These are phyloP conservation scores for Micronycteris hirsuta DNA, from an alignment of 2,113 vertebrate genomes.

Conservation along the genomic window DNA sequence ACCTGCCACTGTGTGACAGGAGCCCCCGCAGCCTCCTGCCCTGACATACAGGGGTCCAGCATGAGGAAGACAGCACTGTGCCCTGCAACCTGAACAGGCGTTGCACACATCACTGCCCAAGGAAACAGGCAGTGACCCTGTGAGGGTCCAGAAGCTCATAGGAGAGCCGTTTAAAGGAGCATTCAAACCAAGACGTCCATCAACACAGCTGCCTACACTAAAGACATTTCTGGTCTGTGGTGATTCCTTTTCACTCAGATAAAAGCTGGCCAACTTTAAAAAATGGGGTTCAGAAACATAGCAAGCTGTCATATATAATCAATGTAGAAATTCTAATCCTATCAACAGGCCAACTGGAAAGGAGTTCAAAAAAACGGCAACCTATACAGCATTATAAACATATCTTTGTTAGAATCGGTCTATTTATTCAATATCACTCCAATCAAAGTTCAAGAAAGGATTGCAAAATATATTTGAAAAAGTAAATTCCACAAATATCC, in stretches of 20 bases:
- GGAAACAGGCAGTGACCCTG: rapidly evolving
- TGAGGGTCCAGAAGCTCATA: rapidly evolving
- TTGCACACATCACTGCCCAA: no score
- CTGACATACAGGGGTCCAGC: background rate
- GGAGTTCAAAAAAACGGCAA: background rate
- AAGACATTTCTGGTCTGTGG: background rate
- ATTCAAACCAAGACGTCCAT: rapidly evolving
- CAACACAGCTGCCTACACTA: background rate
- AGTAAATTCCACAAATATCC: background rate
- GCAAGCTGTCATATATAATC: background rate
- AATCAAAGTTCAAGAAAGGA: background rate
- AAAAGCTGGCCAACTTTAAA: background rate
- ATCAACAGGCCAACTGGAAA: background rate
- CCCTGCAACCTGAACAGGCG: background rate
- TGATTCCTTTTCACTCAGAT: background rate
- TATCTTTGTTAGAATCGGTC: background rate
- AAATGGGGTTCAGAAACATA: background rate
- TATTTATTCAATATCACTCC: background rate
- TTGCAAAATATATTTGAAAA: background rate
- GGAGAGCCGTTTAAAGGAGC: rapidly evolving
- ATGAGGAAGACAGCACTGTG: background rate
- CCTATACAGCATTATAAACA: background rate
- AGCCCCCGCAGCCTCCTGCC: background rate
- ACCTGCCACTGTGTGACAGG: rapidly evolving
- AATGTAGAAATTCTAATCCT: background rate